These are phyloP conservation scores for Amphilophus citrinellus DNA, from an alignment of 2,113 vertebrate species.

Conservation along the genomic window DNA sequence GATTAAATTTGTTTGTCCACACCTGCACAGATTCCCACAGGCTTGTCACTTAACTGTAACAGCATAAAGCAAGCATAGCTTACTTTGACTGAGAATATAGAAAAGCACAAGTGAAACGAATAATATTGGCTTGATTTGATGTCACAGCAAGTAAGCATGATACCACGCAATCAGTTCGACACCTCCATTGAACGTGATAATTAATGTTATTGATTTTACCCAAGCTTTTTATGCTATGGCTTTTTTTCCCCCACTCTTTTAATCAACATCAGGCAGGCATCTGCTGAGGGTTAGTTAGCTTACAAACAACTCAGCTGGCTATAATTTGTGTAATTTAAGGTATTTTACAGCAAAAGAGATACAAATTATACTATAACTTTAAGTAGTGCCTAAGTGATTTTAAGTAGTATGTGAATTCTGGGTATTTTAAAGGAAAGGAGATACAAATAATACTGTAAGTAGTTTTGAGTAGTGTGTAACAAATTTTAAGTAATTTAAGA, in stretches of 20 bases:
- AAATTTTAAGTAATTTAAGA: no score
- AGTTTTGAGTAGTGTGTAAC: background rate
- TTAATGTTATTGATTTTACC: background rate
- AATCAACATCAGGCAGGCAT: constrained; percentile 41
- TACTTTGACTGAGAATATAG: background rate
- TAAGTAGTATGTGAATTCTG: no score
- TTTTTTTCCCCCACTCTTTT: constrained; percentile 9
- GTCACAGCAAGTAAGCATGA: background rate
- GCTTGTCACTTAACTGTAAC: background rate
- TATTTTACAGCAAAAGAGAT: background rate
- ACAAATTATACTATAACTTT: background rate
- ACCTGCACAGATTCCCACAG: constrained; percentile 6
- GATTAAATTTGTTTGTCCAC: background rate
- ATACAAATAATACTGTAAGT: background rate
- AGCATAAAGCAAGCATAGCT: background rate
- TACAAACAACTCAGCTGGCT: constrained; percentile 18
- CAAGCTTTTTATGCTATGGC: background rate
- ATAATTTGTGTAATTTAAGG: background rate
- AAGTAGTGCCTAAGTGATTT: background rate
- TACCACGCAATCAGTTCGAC: background rate
- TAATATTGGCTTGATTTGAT: background rate
- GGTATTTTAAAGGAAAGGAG: background rate
- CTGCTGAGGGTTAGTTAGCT: constrained; percentile 20
- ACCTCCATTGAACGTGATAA: background rate
- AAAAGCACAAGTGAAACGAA: background rate